Base-by-base conservation (phyloP, 2,888 invertebrate genomes). In the Esperia sulphurella region DNA sequence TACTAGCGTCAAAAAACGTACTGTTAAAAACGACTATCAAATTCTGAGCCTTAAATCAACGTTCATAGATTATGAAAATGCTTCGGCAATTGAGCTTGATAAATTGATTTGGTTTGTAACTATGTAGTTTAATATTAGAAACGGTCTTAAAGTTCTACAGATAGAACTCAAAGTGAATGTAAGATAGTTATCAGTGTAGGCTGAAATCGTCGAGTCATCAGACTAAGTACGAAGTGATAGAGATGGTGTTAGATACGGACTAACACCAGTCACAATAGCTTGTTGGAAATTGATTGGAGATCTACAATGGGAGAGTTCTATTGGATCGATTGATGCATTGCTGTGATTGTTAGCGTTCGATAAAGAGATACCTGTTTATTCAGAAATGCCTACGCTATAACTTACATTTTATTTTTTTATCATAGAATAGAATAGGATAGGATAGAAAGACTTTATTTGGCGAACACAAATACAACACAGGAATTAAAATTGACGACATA, bases 231-330 rank as follows among this genome's bases (percentile, higher is more conserved):
- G 57, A 67, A 75, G 65, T 66, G 71, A 65, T 70, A 59, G 65
- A 71, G 75, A 75, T 73, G 67, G 73, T 73, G 77, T 72, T 63
- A 57, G 83, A 83, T 83, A 76, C 49, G 61, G 64, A 58, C 61
- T 60, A 59, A 75, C 72, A 72, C 64, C 64, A 63, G 66, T 55
- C 65, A 78, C 81, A 76, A 81, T 75, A 61, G 71, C 59, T 21
- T 61, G 70, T 68, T 70, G 61, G 62, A 59, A 76, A 75, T 77
- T 65, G 71, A 75, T 81, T 79, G 69, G 63, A 73, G 74, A 75
- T 75, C 63, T 59, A 63, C 58, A 74, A 75, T 72, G 58, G 59
- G 52, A 59, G 55, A 65, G 62, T 65, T 68, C 60, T 57, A 52
- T 59, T 61, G 61, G 61, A 63, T 65, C 59, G 64, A 71, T 69